Conservation (phyloP, 2,797 vertebrate genomes). For the Myotis findleyi region DNA sequence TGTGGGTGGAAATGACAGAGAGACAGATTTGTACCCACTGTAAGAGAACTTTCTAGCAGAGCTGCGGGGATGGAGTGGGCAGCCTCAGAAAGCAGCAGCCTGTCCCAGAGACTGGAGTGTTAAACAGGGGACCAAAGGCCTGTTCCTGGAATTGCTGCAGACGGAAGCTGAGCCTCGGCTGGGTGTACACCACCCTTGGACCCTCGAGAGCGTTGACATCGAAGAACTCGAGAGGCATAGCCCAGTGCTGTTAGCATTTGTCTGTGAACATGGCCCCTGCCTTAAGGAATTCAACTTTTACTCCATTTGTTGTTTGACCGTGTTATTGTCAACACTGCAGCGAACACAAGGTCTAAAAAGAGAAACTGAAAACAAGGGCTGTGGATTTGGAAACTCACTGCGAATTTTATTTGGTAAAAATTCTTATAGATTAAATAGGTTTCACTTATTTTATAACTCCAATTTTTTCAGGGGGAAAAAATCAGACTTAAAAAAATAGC, state of each 20-base stretch:
- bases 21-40: slow-evolving; percentile 76
- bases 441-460: slow-evolving; percentile 37
- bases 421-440: slow-evolving; percentile 28
- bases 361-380: not conserved
- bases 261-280: not conserved
- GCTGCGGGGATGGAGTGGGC: slow-evolving; percentile 76
- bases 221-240: not conserved
- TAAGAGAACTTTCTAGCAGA: slow-evolving; percentile 70
- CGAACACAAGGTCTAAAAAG: not conserved
- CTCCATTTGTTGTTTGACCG: not conserved
- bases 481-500: not conserved
- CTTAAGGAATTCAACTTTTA: not conserved
- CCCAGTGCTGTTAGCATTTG: not conserved
- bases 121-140: slow-evolving; percentile 2
- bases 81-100: slow-evolving; percentile 62
- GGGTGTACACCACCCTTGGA: not conserved
- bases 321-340: not conserved
- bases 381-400: not conserved
- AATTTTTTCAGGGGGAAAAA: slow-evolving; percentile 6
- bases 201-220: not conserved
- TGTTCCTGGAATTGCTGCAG: not conserved
- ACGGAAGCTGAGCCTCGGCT: not conserved
- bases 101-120: slow-evolving; percentile 54
- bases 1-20: slow-evolving; percentile 76
- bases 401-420: slow-evolving; percentile 12